These are phyloP conservation scores for Prionailurus bengalensis DNA, from an alignment of 2,113 vertebrate genomes.

Conservation along the genomic window DNA sequence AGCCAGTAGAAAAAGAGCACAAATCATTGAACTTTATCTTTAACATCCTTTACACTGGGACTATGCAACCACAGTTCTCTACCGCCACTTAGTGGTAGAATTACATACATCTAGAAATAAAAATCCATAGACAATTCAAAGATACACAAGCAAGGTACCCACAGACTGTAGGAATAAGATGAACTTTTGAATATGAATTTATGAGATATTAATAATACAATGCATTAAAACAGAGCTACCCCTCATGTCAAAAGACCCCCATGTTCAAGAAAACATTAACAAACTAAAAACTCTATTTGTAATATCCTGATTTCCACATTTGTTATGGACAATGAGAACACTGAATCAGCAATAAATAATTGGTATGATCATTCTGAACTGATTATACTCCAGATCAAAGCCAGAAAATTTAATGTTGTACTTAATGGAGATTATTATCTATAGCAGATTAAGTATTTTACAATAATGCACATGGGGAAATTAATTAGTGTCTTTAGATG, in stretches of 20 bases:
- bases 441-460: neutral
- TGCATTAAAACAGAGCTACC: neutral
- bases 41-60: neutral
- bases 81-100: conserved; percentile 45
- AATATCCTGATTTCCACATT: conserved; percentile 32
- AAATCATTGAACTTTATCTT: neutral
- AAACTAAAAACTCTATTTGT: conserved; percentile 5
- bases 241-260: neutral
- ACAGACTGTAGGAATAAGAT: neutral
- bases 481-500: neutral
- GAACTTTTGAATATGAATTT: conserved; percentile 38
- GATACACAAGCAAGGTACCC: neutral
- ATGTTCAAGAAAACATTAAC: conserved; percentile 31
- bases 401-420: neutral
- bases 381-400: conserved; percentile 30
- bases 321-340: neutral
- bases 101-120: conserved; percentile 39
- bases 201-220: neutral
- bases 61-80: neutral
- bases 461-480: neutral
- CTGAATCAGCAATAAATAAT: neutral
- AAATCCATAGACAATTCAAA: neutral
- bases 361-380: neutral
- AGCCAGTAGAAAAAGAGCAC: conserved; percentile 25
- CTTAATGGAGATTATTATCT: conserved; percentile 9